Evolutionary conservation across 2,888 invertebrate genomes (phyloP), one percentile per base, ranked within the genome.

Genomic region (Drosophila nr. medialis): DNA sequence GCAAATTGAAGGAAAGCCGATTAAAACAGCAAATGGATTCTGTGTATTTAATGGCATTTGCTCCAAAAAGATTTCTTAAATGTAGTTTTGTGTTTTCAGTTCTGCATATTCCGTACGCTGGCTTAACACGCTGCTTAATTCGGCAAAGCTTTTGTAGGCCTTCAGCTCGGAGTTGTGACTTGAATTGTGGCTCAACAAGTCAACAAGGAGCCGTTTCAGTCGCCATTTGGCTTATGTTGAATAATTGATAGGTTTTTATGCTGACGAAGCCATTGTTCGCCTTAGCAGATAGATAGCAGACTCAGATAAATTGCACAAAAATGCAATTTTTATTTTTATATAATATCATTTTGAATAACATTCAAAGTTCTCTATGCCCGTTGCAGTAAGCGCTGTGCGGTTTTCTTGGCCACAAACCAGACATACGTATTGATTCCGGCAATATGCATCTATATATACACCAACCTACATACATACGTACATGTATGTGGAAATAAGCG

Each of bases 1-100:
- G 79, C 79, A 80, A 80, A 80, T 80, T 78, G 82, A 75, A 75
- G 61, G 64, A 75, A 82, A 80, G 78, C 75, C 82, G 79, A 80
- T 80, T 80, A 42, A 81, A 81, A 79, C 79, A 67, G 15, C 79
- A 80, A 81, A 80, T 75, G 74, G 79, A 74, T 81, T 77, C 73
- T 77, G 81, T 81, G 77, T 79, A 81, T 73, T 80, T 81, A 77
- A 74, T 81, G 79, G 64, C 53, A 64, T 55, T 56, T 40, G 45
- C 34, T 45, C 36, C 4, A 53, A 54, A 65, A 60, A 64, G 61
- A 50, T 50, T 63, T 55, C 32, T 32, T 54, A 42, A 29, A 51
- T 21, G 18, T 40, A 51, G 51, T 38, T 38, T 38, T 38, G 13
- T 38, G 50, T 29, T n/a, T 30, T 56, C 40, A 29, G n/a, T 21